Evolutionary conservation across 2,888 invertebrate species (phyloP).

Genomic region (Oxystoma pomonae): DNA sequence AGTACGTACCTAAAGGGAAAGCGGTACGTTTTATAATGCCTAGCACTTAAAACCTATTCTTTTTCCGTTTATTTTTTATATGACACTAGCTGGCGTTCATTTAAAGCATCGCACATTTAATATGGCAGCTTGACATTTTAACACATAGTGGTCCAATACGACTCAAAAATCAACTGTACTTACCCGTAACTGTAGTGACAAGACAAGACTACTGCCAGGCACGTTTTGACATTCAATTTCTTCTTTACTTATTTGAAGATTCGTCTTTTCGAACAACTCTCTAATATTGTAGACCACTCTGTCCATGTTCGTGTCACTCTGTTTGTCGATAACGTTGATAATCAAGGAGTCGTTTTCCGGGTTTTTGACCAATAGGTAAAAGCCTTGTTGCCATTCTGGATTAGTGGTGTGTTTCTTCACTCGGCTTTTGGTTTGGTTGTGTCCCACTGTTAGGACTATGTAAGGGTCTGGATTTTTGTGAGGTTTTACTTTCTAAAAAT

Average conservation of each 20-base stretch:
- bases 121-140: too few species aligned
- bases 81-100: too few species aligned
- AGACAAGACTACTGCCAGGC: slow-evolving; percentile 66
- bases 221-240: slow-evolving; percentile 71
- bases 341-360: slow-evolving; percentile 81
- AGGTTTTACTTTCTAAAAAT: slow-evolving; percentile 55
- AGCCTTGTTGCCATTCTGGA: slow-evolving; percentile 90
- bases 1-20: too few species aligned
- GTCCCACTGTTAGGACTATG: slow-evolving; percentile 71
- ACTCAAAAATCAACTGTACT: too few species aligned
- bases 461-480: slow-evolving; percentile 77
- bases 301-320: slow-evolving; percentile 68
- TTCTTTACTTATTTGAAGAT: slow-evolving; percentile 68
- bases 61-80: too few species aligned
- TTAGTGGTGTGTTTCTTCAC: slow-evolving; percentile 75
- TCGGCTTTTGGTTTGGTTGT: slow-evolving; percentile 63
- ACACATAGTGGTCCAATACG: too few species aligned
- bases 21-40: too few species aligned
- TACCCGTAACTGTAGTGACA: slow-evolving; percentile 72
- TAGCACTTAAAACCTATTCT: too few species aligned
- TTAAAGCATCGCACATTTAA: too few species aligned
- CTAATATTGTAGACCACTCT: slow-evolving; percentile 64
- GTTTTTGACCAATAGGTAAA: slow-evolving; percentile 84
- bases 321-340: slow-evolving; percentile 77
- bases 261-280: slow-evolving; percentile 60